Percentiles rank a stretch among this genome's conserved stretches.
Evolutionary conservation across 2,797 vertebrate species (phyloP).

Genomic region (Peromyscus eremicus): DNA sequence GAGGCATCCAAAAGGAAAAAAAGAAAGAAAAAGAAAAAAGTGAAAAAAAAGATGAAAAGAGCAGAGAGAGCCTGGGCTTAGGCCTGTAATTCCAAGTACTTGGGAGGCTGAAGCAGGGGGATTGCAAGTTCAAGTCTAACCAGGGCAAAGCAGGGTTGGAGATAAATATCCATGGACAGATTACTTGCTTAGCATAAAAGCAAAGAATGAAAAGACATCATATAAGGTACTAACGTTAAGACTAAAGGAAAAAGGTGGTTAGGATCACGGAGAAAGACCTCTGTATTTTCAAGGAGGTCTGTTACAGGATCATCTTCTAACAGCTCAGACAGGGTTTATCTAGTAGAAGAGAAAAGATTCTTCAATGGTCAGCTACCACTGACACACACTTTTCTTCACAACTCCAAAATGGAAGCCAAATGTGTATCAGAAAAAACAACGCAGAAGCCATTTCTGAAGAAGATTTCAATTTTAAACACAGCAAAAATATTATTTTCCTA

Average conservation of each 20-base stretch:
- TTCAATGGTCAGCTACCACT: background rate
- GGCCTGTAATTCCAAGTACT: background rate
- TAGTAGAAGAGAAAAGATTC: background rate
- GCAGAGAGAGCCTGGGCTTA: background rate
- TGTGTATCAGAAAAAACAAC: slow-evolving; percentile 29
- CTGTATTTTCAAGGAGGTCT: background rate
- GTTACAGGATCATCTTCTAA: background rate
- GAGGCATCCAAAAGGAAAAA: background rate
- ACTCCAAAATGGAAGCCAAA: background rate
- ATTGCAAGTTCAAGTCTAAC: background rate
- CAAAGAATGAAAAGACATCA: slow-evolving; percentile 22
- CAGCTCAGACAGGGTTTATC: background rate
- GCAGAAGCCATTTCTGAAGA: slow-evolving; percentile 20
- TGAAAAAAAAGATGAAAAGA: background rate
- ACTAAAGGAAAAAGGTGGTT: slow-evolving; percentile 4
- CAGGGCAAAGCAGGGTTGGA: background rate
- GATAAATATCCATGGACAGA: background rate
- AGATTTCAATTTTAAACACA: slow-evolving; percentile 61
- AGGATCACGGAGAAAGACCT: background rate
- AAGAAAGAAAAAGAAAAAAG: background rate
- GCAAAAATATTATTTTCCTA: slow-evolving; percentile 60
- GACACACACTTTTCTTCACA: slow-evolving; percentile 7
- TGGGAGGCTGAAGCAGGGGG: background rate
- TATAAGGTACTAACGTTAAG: slow-evolving; percentile 58
- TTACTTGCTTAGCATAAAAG: background rate